A percentile compares a stretch with the other conserved stretches of the same genome.
Evolutionary conservation across 1,140 invertebrate genomes (phyloP).

Genomic region (Lineus longissimus): DNA sequence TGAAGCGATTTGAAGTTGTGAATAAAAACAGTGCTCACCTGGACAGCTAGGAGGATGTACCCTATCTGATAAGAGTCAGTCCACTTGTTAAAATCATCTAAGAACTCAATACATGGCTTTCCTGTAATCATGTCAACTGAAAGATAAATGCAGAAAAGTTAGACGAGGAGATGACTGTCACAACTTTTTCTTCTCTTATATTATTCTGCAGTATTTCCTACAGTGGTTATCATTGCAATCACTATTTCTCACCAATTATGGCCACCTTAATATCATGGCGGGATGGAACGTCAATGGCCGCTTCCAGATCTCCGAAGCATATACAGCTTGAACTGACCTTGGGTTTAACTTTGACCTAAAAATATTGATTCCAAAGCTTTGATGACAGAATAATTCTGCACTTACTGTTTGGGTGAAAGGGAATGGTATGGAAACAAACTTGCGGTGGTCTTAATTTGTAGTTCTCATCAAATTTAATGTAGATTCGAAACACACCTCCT

Average conservation of each 20-base stretch:
- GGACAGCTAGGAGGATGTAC: conserved; percentile 35
- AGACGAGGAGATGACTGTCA: no score
- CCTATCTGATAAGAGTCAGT: conserved; percentile 32
- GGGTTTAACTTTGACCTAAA: neutral
- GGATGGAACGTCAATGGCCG: no score
- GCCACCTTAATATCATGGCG: no score
- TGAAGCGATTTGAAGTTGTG: no score
- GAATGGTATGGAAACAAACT: conserved; percentile 49
- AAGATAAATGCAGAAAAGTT: conserved; percentile 21
- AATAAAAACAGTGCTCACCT: no score
- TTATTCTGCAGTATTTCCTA: no score
- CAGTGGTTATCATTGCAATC: no score
- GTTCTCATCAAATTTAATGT: conserved; percentile 49
- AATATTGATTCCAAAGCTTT: neutral
- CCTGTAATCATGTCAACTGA: conserved; percentile 48
- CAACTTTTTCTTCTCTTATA: no score
- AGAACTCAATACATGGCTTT: conserved; percentile 40
- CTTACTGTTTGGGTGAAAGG: conserved; percentile 52
- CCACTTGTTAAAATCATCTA: conserved; percentile 43
- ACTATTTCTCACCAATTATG: no score
- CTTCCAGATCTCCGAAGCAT: no score
- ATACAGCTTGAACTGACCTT: no score
- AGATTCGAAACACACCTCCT: conserved; percentile 48
- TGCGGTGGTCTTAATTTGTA: conserved; percentile 41
- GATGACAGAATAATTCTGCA: neutral